Base-by-base conservation (phyloP, 2,797 vertebrate genomes). In the Sebastes hubbsi region DNA sequence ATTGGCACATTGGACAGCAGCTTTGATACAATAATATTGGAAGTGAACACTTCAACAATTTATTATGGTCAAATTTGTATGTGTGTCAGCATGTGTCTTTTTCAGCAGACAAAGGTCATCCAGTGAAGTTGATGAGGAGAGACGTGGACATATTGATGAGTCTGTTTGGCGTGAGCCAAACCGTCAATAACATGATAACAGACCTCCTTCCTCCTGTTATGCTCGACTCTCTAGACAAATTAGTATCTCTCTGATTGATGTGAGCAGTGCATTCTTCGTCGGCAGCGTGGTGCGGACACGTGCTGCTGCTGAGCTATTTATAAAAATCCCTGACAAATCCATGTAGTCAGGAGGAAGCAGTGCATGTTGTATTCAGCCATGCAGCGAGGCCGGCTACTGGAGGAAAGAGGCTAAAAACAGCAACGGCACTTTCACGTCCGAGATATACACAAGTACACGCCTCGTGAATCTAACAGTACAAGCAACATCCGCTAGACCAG, bases 271-370 rank as follows among this genome's bases (percentile, higher is more conserved):
- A 68, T 88, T 85, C 80, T 85, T 79, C 27, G 18, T 87, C 84
- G 83, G 77, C 83, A 71, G 81, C 60, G 12, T 73, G 85, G 80
- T 46, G 74, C 82, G 73, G 78, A 93, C 94, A 95, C 84, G 89
- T 95, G 94, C 86, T 46, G 86, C 80, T 3, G 24, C 88, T 65
- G 89, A 90, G 92, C 94, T 96, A 95, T 96, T 96, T 95, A 93
- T 96, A 95, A 94, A 90, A 87, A 81, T 72, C 87, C 86, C 93
- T 95, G 94, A 95, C 94, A 94, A 95, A 96, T 95, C 87, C 72
- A 82, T 94, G 88, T 86, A 94, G 94, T 94, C 95, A 95, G 92
- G 91, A 87, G 89, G 91, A 94, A 92, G 91, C 89, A 78, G 89
- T 87, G 89, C 93, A 89, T 93, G 94, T 94, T 91, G 89, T 88